Base-by-base conservation (phyloP, 2,888 invertebrate genomes). In the Leptinotarsa tumamoca region DNA sequence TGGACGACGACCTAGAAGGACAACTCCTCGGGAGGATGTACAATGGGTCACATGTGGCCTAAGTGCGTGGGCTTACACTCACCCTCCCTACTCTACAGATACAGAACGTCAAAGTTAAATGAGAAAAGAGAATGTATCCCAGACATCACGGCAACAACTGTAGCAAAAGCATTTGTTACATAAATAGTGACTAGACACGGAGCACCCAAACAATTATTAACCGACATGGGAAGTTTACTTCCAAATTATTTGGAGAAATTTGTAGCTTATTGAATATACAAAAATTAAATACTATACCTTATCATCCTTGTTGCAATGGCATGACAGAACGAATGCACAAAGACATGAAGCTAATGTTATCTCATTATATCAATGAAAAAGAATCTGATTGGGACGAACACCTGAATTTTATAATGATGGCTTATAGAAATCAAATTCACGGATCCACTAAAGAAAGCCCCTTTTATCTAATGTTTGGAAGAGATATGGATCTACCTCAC, bases 141-240 rank as follows among this genome's bases (percentile, higher is more conserved):
- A 4, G 74, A 81, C 68, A 79, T 78, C 43, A 70, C 58, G 4
- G 79, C 83, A 1, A 72, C 68, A 51, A 80, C 74, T 14, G 70
- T 80, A 3, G 82, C 80, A 0, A 73, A 72, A 68, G 67, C 54
- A 17, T 51, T 4, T 17, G 51, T 14, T 78, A 67, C 66, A 3
- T 13, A 79, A n/a, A 75, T 79, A 15, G 67, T 84, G 5, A 43
- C 72, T 3, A 49, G 74, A 17, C 54, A 54, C 54, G 54, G 54
- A 54, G 54, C 18, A 4, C 67, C 67, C 3, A 49, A 14, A n/a
- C n/a, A 43, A 4, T 18, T 49, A n/a, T 7, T 4, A 13, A 50
- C 51, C 10, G 51, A 67, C 13, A 49, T 21, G 18, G 67, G 67
- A 67, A 50, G 10, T 67, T 67, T 18, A 17, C 27, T n/a, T 50